Evolutionary conservation across 2,113 vertebrate genomes (phyloP), one percentile per base, ranked within the genome.

Genomic region (Tragulus kanchil): DNA sequence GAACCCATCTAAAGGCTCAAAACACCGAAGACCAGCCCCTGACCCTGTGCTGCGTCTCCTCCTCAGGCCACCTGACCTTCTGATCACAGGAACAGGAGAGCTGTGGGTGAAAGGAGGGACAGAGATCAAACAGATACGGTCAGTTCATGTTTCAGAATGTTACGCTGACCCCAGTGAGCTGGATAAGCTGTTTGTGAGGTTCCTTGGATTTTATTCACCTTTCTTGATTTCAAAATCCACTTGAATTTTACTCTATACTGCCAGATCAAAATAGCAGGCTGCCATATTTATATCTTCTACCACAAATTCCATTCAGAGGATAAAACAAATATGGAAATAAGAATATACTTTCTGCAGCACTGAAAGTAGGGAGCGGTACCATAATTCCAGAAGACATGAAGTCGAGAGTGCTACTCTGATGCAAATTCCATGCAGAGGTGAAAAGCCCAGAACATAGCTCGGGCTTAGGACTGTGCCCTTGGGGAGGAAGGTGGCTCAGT

Each of bases 21-120:
- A 4, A 0, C 1, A 0, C 15, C 8, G 0, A 17, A 19, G 6
- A 8, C 15, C 1, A 26, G 8, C 3, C 0, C 42, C 7, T 0
- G 1, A 8, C 83, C n/a, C 52, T 8, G 1, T 0, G 36, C 54
- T 21, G 31, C 3, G 13, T 28, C 59, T 23, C 28, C 65, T 52
- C 1, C 81, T 12, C 1, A 2, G 14, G 45, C 23, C 16, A 3
- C 14, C 8, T 1, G 7, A 16, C 36, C 59, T 26, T 52, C 90
- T 8, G 58, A 26, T 45, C 2, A 42, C 9, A 21, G 16, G 7
- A 28, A 8, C 1, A 7, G 59, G 50, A 19, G 71, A 16, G 10
- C 56, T 3, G 1, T 15, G 2, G 9, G 1, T 42, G 45, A 23
- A 26, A 36, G 75, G 59, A 26, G 71, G 16, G 0, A 7, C 0